These are phyloP conservation scores for Taenaris catops DNA, from an alignment of 2,888 invertebrate genomes.

Conservation along the genomic window DNA sequence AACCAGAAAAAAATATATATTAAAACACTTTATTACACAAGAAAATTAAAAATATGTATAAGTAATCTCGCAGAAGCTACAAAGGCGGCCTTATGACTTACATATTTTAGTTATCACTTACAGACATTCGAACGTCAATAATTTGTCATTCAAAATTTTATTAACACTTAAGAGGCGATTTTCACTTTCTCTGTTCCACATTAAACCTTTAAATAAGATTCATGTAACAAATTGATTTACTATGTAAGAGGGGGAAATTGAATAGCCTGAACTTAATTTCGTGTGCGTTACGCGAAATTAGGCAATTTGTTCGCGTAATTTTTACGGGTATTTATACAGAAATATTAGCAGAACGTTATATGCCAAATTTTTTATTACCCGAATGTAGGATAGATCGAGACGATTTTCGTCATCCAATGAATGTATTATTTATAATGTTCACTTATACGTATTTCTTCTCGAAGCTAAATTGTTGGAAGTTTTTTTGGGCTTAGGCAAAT, in stretches of 20 bases:
- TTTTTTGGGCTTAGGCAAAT: no score
- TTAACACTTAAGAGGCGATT: no score
- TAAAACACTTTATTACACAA: no score
- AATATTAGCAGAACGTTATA: slow-evolving; percentile 39
- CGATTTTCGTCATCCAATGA: slow-evolving; percentile 22
- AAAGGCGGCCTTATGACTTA: no score
- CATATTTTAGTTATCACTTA: no score
- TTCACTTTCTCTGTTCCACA: slow-evolving; percentile 33
- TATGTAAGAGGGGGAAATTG: slow-evolving; percentile 60
- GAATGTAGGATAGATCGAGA: slow-evolving; percentile 34
- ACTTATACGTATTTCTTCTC: no score
- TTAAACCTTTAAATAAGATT: slow-evolving; percentile 58
- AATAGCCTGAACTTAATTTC: slow-evolving; percentile 57
- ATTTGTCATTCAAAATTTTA: no score
- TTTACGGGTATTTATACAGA: slow-evolving; percentile 43
- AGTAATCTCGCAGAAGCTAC: no score
- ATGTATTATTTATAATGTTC: slow-evolving; percentile 13
- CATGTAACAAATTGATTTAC: slow-evolving; percentile 59
- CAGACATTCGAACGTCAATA: no score
- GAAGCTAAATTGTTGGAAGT: no score
- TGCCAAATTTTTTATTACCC: slow-evolving; percentile 35
- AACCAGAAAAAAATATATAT: no score
- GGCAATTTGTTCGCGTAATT: slow-evolving; percentile 59
- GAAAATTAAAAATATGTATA: no score
- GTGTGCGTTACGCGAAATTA: slow-evolving; percentile 62